These are phyloP conservation scores for Microctonus hyperodae DNA, from an alignment of 2,888 invertebrate species.

Conservation along the genomic window DNA sequence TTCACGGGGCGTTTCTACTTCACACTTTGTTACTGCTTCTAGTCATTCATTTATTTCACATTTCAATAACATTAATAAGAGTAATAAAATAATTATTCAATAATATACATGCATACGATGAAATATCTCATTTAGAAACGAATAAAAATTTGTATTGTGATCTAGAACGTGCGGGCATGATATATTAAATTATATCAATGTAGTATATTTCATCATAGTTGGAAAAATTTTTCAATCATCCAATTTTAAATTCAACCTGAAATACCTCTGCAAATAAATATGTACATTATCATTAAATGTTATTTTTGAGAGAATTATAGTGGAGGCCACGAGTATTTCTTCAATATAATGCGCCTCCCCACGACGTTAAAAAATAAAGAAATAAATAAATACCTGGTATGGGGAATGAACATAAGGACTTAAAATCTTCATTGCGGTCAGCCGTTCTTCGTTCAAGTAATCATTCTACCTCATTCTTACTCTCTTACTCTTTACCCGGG, in stretches of 20 bases:
- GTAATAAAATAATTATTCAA: neutral
- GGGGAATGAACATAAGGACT: conserved; percentile 48
- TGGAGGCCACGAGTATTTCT: conserved; percentile 6
- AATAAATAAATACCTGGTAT: conserved; percentile 30
- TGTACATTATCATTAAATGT: conserved; percentile 4
- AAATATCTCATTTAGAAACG: too few relatives aligned
- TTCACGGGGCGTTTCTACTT: conserved; percentile 16
- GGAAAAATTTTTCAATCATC: neutral
- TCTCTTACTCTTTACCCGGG: conserved; percentile 20
- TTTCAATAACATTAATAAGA: neutral
- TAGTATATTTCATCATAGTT: neutral
- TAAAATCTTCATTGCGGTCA: conserved; percentile 61
- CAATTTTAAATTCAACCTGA: neutral
- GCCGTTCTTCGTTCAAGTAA: conserved; percentile 59
- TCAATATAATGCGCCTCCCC: conserved; percentile 11
- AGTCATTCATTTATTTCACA: neutral
- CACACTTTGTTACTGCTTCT: conserved; percentile 1
- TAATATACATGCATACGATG: neutral
- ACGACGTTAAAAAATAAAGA: conserved; percentile 11
- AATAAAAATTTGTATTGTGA: too few relatives aligned
- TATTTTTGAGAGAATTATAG: conserved; percentile 12
- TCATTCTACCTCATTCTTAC: conserved; percentile 42
- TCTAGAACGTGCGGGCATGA: too few relatives aligned
- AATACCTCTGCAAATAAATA: neutral
- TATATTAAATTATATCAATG: too few relatives aligned